Percentiles rank a stretch among this genome's conserved stretches.
These are phyloP conservation scores for Ceriagrion tenellum DNA, from an alignment of 2,888 invertebrate species.

Conservation along the genomic window DNA sequence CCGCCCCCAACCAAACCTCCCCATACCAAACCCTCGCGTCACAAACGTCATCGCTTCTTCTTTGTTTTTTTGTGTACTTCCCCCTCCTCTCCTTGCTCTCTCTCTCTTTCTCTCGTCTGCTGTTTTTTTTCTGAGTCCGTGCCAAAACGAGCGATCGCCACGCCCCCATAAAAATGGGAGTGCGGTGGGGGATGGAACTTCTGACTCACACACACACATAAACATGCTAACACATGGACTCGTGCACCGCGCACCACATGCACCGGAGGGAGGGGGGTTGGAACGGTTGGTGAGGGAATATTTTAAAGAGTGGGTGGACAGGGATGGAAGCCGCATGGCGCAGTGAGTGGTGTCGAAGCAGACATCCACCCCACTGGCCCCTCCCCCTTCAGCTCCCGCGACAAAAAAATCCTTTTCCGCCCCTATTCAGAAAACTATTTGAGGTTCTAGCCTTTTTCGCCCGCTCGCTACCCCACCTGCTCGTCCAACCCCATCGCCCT, in stretches of 20 bases:
- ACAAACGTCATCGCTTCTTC: slow-evolving; percentile 17
- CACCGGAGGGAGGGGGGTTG: not conserved
- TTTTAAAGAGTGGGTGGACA: not conserved
- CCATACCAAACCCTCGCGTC: not conserved
- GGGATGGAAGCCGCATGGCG: not conserved
- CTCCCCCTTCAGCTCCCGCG: not conserved
- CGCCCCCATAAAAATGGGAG: slow-evolving; percentile 11
- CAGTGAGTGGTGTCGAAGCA: not conserved
- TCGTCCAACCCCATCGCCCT: not conserved
- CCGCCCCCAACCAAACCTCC: not conserved
- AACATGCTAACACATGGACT: not conserved
- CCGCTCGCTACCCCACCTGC: not conserved
- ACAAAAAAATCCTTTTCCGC: not conserved
- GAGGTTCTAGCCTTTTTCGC: not conserved
- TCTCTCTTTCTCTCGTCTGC: not conserved
- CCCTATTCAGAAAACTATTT: slow-evolving; percentile 3
- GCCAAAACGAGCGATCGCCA: slow-evolving; percentile 15
- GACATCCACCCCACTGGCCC: not conserved
- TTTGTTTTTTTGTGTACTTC: not conserved
- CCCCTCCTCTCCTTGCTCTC: not conserved
- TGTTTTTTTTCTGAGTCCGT: not conserved
- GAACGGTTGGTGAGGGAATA: too few species aligned
- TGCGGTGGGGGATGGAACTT: not conserved
- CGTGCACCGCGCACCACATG: not conserved
- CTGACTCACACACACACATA: not conserved